Evolutionary conservation across 2,113 vertebrate genomes (phyloP).

Genomic region (Channa maculata): DNA sequence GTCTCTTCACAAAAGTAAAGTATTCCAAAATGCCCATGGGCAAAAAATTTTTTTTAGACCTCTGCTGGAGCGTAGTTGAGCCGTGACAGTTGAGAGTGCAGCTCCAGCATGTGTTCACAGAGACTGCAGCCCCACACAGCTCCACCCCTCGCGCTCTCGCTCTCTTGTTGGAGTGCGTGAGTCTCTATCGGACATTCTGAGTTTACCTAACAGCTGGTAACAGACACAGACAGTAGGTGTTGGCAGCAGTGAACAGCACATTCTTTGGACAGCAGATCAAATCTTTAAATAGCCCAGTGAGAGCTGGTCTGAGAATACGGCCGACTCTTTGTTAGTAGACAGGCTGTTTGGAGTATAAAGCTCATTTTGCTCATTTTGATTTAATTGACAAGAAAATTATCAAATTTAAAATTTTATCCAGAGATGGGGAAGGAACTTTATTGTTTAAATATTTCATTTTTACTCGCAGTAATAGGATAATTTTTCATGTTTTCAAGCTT

Average conservation of each 20-base stretch:
- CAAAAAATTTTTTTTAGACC: too few relatives aligned
- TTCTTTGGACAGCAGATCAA: constrained; percentile 41
- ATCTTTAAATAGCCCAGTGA: constrained; percentile 39
- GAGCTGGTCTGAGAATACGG: too few relatives aligned
- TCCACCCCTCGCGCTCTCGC: constrained; percentile 59
- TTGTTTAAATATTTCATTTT: too few relatives aligned
- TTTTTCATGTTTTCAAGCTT: too few relatives aligned
- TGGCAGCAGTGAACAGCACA: constrained; percentile 52
- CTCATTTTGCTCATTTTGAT: too few relatives aligned
- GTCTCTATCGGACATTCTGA: constrained; percentile 47
- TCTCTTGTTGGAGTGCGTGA: constrained; percentile 50
- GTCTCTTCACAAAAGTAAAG: background rate
- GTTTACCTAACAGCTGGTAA: constrained; percentile 40
- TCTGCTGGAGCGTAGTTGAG: too few relatives aligned
- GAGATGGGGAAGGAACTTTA: too few relatives aligned
- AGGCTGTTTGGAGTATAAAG: too few relatives aligned
- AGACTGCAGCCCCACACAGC: constrained; percentile 38
- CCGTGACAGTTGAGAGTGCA: background rate
- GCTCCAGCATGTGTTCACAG: constrained; percentile 45
- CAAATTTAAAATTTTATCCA: too few relatives aligned
- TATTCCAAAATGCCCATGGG: constrained; percentile 31
- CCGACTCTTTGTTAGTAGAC: too few relatives aligned
- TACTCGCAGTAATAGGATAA: too few relatives aligned
- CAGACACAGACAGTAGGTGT: constrained; percentile 1
- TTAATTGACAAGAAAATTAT: too few relatives aligned